Evolutionary conservation across 2,888 invertebrate species (phyloP), one percentile per base, ranked within the genome.

Genomic region (Drosophila multiciliata): DNA sequence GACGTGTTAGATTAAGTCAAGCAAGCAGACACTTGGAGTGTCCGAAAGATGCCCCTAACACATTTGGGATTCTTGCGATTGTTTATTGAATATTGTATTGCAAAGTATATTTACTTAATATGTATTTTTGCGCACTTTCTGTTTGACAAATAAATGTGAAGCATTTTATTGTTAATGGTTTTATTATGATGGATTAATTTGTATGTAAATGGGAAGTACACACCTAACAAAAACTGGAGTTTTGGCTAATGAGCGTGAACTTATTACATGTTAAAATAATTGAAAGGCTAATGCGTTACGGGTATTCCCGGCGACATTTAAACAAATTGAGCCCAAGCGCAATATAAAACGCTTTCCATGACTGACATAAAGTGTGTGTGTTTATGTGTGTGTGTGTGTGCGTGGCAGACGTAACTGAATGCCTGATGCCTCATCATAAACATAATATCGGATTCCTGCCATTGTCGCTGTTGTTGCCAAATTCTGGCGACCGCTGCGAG

Each of bases 321-420:
- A 74, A 49, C 63, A 84, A 87, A 85, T 80, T 72, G 84, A 73
- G 66, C 84, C 82, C 84, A 62, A 66, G 87, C 80, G 87, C 73
- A 75, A 76, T 72, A 78, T 87, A 84, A 87, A 87, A 76, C 73
- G 85, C 11, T 87, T 79, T 79, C 74, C 77, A 74, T 58, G 79
- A 50, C 68, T 55, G 61, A 7, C 45, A 1, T 45, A 45, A 45
- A 20, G 7, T 45, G 63, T 71, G 67, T 57, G 79, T 38, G n/a
- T 29, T 32, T 38, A 32, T 45, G 29, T n/a, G 26, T 61, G 7
- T 38, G 17, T 42, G 23, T 40, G 33, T 38, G 17, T 63, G 20
- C 36, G 26, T 29, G n/a, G 57, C 50, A 60, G 64, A 64, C 67
- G 53, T 74, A 61, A 61, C 38, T 52, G 11, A 48, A 61, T 45